Base-by-base conservation (phyloP, 2,888 invertebrate genomes). In the Macrosoma leucophasiata region DNA sequence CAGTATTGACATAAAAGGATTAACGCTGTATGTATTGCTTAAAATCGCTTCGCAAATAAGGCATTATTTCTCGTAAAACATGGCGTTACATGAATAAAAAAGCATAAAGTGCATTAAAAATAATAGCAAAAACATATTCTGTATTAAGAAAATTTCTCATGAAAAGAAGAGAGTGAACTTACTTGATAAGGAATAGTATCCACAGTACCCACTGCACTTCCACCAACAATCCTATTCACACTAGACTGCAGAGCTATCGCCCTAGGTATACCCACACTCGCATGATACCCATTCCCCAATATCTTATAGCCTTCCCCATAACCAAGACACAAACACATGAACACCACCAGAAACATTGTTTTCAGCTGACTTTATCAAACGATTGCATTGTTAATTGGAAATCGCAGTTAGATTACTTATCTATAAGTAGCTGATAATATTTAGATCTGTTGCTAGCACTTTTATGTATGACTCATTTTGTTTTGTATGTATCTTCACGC, bases 261-360 rank as follows among this genome's bases (percentile, higher is more conserved):
- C 23, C 42, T 53, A 0, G 70, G 64, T 7, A 76, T 57, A 2
- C 76, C 76, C 15, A 63, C 36, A n/a, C 35, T 53, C 30, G 50
- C 29, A 41, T 72, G 76, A 34, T 74, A 75, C 0, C 63, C 60
- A 43, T n/a, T n/a, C n/a, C n/a, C n/a, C n/a, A n/a, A n/a, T n/a
- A n/a, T n/a, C n/a, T n/a, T n/a, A n/a, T n/a, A n/a, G n/a, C n/a
- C n/a, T n/a, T n/a, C n/a, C n/a, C n/a, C n/a, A n/a, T n/a, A n/a
- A n/a, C n/a, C n/a, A n/a, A n/a, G n/a, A n/a, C n/a, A n/a, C n/a
- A n/a, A n/a, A n/a, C n/a, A n/a, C n/a, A n/a, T n/a, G n/a, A n/a
- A n/a, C n/a, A n/a, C n/a, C n/a, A n/a, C n/a, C n/a, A n/a, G n/a
- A n/a, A n/a, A n/a, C n/a, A n/a, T n/a, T n/a, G n/a, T n/a, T n/a